Base-by-base conservation (phyloP, 2,113 vertebrate genomes). In the Tamias sibiricus region DNA sequence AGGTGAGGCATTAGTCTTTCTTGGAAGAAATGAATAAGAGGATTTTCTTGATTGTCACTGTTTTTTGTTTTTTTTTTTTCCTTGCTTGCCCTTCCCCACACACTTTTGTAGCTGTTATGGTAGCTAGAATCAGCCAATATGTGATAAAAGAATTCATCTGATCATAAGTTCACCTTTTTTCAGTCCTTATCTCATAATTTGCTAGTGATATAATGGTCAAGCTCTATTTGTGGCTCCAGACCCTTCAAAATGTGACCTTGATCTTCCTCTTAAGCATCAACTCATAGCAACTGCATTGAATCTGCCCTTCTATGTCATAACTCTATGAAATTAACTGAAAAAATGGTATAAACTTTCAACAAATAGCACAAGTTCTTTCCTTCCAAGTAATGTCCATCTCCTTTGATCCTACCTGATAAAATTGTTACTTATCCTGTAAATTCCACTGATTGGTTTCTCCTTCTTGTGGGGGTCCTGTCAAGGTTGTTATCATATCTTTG, bases 361-460 rank as follows among this genome's bases (percentile, higher is more conserved):
- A 83, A 75, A 42, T 0, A 54, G 24, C 42, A 64, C 22, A 1
- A n/a, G 42, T 26, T 68, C 10, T 14, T 96, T 52, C 72, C n/a
- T 47, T 90, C n/a, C 35, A 6, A 72, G 11, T 49, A 86, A n/a
- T 71, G 28, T 62, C 7, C 30, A 90, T 54, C 37, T 74, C 28
- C 32, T 68, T 94, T 81, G 13, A 22, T 95, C 47, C 69, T 75
- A 66, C 35, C 28, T 80, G 24, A 85, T 72, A 79, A 71, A 6
- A 28, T 24, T 37, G 2, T 90, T 59, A 66, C 28, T 87, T 37
- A 8, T 76, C 49, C 49, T 94, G 0, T 69, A 93, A 81, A 64
- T 69, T 81, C 49, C 22, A 95, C 13, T 95, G 57, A 84, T 59
- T 92, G 35, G 24, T 49, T 92, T 95, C 22, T 91, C 13, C 37